Evolutionary conservation across 2,888 invertebrate genomes (phyloP).

Genomic region (Microplitis manilae): DNA sequence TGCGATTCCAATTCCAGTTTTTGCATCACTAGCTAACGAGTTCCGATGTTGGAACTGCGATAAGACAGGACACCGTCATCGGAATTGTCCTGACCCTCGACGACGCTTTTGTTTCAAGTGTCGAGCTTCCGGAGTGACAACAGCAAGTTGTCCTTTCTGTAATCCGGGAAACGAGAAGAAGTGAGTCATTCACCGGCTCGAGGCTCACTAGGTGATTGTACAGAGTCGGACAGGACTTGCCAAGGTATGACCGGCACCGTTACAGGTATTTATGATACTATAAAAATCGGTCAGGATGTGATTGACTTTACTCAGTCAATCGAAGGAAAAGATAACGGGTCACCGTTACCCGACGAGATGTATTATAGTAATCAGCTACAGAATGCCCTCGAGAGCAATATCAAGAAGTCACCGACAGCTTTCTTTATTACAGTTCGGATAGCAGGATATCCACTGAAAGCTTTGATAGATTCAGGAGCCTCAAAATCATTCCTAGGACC

Average conservation of each 20-base stretch:
- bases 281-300: too few species aligned
- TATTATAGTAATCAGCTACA: neutral
- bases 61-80: neutral
- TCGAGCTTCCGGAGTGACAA: neutral
- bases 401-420: neutral
- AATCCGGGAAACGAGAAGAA: neutral
- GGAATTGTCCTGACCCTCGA: neutral
- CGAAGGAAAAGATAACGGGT: too few species aligned
- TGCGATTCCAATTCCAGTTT: neutral
- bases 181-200: neutral
- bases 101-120: too few species aligned
- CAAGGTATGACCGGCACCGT: neutral
- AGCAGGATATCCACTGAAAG: neutral
- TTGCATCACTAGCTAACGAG: neutral
- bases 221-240: neutral
- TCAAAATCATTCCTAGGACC: neutral
- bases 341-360: too few species aligned
- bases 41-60: constrained; percentile 11
- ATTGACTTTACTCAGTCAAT: too few species aligned
- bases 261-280: neutral
- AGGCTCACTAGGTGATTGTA: neutral
- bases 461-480: neutral
- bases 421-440: neutral
- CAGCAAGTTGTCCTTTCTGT: neutral
- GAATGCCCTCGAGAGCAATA: neutral